Percentiles rank a stretch among this genome's conserved stretches.
These are phyloP conservation scores for Drosophila neoperkinsi DNA, from an alignment of 2,888 invertebrate genomes.

Conservation along the genomic window DNA sequence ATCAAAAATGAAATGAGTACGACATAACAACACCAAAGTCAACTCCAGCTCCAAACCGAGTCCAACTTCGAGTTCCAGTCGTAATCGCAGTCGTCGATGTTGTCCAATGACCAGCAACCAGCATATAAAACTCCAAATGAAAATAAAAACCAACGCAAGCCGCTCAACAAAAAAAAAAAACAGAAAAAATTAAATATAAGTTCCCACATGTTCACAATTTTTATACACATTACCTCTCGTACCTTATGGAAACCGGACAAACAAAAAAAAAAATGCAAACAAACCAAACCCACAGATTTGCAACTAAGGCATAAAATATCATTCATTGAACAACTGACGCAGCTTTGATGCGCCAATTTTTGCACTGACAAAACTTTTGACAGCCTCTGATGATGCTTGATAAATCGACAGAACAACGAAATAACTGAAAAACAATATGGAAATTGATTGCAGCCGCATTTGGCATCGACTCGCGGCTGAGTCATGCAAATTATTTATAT, in stretches of 20 bases:
- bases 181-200: slow-evolving; percentile 28
- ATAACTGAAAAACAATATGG: neutral
- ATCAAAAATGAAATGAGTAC: slow-evolving; percentile 82
- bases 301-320: slow-evolving; percentile 74
- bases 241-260: slow-evolving; percentile 59
- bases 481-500: neutral
- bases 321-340: slow-evolving; percentile 70
- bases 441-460: neutral
- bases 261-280: slow-evolving; percentile 27
- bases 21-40: slow-evolving; percentile 75
- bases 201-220: slow-evolving; percentile 83
- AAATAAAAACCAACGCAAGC: slow-evolving; percentile 55
- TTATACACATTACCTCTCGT: slow-evolving; percentile 68
- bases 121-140: slow-evolving; percentile 65
- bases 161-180: slow-evolving; percentile 40
- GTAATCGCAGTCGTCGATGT: slow-evolving; percentile 52
- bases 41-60: slow-evolving; percentile 31
- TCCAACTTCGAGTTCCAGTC: slow-evolving; percentile 3
- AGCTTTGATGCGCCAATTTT: slow-evolving; percentile 56
- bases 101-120: slow-evolving; percentile 68
- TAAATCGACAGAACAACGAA: slow-evolving; percentile 6
- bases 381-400: slow-evolving; percentile 18
- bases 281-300: slow-evolving; percentile 71
- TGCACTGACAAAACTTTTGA: slow-evolving; percentile 53
- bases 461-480: neutral